Evolutionary conservation across 2,113 vertebrate genomes (phyloP), one percentile per base, ranked within the genome.

Genomic region (Pimephales promelas): DNA sequence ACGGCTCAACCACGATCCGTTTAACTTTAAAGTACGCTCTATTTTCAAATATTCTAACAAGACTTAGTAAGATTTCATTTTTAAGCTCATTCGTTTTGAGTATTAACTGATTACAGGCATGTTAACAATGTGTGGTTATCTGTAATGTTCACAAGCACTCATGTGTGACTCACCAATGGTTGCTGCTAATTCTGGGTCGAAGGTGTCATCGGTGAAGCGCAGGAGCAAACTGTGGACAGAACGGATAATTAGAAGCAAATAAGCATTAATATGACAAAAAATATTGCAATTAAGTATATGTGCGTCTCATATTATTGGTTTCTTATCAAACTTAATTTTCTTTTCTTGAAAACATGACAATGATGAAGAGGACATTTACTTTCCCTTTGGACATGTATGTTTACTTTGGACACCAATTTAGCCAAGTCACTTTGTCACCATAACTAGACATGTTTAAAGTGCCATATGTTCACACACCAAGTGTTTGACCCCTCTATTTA

Each of bases 151-250:
- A 70, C 13, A 52, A 81, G 5, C 9, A 66, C 40, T 56, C 47
- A 34, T 57, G 16, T 77, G 71, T 40, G 18, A 84, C 11, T 80
- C 89, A 99, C 98, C 98, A 91, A 99, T 98, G 5, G 98, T 99
- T 61, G 98, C 97, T 83, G 97, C 94, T 91, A 97, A 96, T 59
- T 99, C 97, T 28, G 97, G 97, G 88, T 99, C 98, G 86, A 99
- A 99, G 0, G 96, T 99, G 84, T 99, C 97, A 86, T 99, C 98
- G 90, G 97, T 99, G 91, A 99, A 99, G 79, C 97, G 94, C 90
- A 98, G 91, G n/a, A 96, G 92, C 87, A 96, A 94, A 94, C 96
- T 96, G 89, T 3, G 24, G 18, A 70, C 26, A 40, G 13, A 82
- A 31, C 11, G 16, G 10, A 79, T 0, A 77, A 16, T 26, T 2